Evolutionary conservation across 2,888 invertebrate species (phyloP).

Genomic region (Doris montereyensis): DNA sequence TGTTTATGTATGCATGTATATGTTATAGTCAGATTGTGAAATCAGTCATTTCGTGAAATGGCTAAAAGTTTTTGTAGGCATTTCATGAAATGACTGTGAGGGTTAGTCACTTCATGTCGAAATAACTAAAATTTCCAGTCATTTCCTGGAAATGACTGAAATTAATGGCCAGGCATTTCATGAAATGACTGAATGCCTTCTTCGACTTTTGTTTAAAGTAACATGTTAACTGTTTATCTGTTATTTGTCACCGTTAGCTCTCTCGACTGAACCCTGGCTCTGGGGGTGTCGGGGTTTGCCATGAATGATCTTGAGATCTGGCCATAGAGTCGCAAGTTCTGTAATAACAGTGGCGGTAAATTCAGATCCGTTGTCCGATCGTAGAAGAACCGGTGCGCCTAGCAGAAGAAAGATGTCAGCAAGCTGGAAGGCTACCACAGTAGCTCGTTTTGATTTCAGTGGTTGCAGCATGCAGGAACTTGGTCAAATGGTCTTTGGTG

Average conservation of each 20-base stretch:
- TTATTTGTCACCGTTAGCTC: slow-evolving; percentile 10
- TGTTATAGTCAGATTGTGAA: too few relatives aligned
- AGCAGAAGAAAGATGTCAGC: slow-evolving; percentile 1
- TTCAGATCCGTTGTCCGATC: slow-evolving; percentile 17
- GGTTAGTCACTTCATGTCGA: too few relatives aligned
- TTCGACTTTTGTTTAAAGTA: too few relatives aligned
- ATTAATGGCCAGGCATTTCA: too few relatives aligned
- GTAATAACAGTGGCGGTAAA: background rate
- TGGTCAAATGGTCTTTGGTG: slow-evolving; percentile 15
- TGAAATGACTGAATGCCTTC: too few relatives aligned
- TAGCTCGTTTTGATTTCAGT: background rate
- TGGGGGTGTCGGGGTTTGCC: slow-evolving; percentile 12
- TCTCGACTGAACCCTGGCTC: slow-evolving; percentile 13
- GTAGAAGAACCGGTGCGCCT: slow-evolving; percentile 10
- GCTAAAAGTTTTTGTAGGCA: too few relatives aligned
- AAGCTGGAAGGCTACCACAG: slow-evolving; percentile 2
- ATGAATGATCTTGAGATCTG: background rate
- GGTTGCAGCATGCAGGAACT: slow-evolving; percentile 13
- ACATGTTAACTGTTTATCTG: too few relatives aligned
- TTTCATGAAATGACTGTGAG: too few relatives aligned
- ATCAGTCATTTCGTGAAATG: too few relatives aligned
- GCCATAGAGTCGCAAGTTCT: background rate
- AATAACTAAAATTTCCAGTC: too few relatives aligned
- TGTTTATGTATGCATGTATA: too few relatives aligned
- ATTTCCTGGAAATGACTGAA: too few relatives aligned